Percentiles rank a stretch among this genome's conserved stretches.
Evolutionary conservation across 2,888 invertebrate species (phyloP).

Genomic region (Meliscaeva auricollis): DNA sequence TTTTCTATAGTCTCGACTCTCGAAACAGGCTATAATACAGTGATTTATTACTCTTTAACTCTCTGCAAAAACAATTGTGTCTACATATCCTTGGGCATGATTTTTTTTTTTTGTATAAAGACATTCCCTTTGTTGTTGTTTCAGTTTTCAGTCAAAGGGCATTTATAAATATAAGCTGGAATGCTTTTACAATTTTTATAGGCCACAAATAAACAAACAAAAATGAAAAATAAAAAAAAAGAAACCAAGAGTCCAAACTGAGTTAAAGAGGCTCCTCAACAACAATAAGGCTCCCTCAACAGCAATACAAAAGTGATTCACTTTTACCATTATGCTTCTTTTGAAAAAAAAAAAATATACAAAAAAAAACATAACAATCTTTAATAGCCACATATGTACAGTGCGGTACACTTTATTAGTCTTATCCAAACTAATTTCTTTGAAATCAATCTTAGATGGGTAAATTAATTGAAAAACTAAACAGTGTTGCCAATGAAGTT

Average conservation of each 20-base stretch:
- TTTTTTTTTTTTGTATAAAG: conserved; percentile 6
- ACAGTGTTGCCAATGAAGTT: too few relatives aligned
- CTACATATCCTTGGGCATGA: conserved; percentile 53
- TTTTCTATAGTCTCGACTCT: too few relatives aligned
- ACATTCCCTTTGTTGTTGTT: conserved; percentile 13
- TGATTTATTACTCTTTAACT: conserved; percentile 34
- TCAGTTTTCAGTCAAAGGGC: conserved; percentile 37
- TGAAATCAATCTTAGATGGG: too few relatives aligned
- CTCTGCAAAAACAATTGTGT: conserved; percentile 49
- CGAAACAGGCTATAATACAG: too few relatives aligned
- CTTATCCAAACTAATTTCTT: not conserved
- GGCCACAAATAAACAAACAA: conserved; percentile 12
- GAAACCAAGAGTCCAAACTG: conserved; percentile 36
- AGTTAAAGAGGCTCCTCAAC: conserved; percentile 51
- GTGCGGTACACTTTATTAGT: not conserved
- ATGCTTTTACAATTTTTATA: conserved; percentile 37
- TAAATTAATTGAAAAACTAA: too few relatives aligned
- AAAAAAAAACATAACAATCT: not conserved
- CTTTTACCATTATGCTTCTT: conserved; percentile 51
- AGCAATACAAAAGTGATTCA: conserved; percentile 55
- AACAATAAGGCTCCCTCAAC: conserved; percentile 36
- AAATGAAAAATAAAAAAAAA: not conserved
- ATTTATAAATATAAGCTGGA: conserved; percentile 4
- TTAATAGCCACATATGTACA: conserved; percentile 48
- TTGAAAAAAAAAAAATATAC: conserved; percentile 21